These are phyloP conservation scores for Sitobion miscanthi DNA, from an alignment of 1,140 invertebrate species.

Conservation along the genomic window DNA sequence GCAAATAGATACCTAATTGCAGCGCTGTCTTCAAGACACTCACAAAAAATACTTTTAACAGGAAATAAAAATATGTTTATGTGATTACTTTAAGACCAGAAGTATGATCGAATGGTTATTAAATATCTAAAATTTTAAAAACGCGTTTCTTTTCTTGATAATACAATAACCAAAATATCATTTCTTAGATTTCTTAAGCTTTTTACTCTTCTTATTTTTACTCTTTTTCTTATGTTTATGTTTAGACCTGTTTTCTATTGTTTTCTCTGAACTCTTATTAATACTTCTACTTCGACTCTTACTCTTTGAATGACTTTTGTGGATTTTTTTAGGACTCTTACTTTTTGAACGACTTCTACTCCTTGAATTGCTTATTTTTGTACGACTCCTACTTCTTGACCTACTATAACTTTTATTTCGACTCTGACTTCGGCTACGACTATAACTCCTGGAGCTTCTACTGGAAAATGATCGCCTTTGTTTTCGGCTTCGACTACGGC, in stretches of 20 bases:
- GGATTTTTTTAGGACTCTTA: conserved; percentile 60
- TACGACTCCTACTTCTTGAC: conserved; percentile 59
- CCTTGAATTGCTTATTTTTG: conserved; percentile 58
- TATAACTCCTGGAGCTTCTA: conserved; percentile 39
- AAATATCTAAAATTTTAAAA: neutral
- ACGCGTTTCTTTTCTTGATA: neutral
- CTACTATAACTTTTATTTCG: conserved; percentile 63
- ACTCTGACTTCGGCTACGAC: conserved; percentile 58
- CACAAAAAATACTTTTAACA: neutral
- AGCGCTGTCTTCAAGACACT: neutral
- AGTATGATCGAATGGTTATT: neutral
- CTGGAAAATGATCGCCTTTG: conserved; percentile 5
- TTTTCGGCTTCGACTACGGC: neutral
- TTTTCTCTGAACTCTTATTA: conserved; percentile 54
- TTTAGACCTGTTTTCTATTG: conserved; percentile 44
- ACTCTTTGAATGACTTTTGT: conserved; percentile 66
- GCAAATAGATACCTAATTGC: neutral
- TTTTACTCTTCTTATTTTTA: conserved; percentile 44
- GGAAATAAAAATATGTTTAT: neutral
- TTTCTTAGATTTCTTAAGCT: conserved; percentile 35
- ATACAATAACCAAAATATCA: neutral
- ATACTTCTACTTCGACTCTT: conserved; percentile 64
- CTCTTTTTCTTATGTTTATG: conserved; percentile 55
- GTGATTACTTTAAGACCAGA: neutral
- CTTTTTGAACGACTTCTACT: conserved; percentile 58